Base-by-base conservation (phyloP, 2,888 invertebrate species). In the Hedya salicella region DNA sequence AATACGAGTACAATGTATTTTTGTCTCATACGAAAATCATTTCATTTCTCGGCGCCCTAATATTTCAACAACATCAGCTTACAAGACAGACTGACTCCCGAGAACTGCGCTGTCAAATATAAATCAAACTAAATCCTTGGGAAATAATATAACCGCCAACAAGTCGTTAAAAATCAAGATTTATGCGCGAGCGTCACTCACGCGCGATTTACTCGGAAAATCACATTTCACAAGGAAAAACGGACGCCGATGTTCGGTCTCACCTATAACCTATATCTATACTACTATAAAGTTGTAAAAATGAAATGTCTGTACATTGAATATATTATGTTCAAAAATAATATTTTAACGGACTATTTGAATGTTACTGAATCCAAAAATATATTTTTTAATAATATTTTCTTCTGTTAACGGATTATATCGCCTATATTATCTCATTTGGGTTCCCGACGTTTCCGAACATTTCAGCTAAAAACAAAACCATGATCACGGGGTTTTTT, bases 141-240 rank as follows among this genome's bases (percentile, higher is more conserved):
- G 32, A 42, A 60, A 61, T 54, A 66, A 60, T 49, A 66, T 61
- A 54, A 66, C 46, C 48, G 53, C 40, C 19, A 48, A 49, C 60
- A 49, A 44, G 50, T 66, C 48, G 60, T 66, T 66, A 66, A 66
- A 65, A 65, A 68, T 68, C 50, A 65, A 59, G 61, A 62, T 65
- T 65, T 65, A 62, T 65, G 50, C 48, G 64, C 32, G 13, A 48
- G 19, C 66, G 66, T 61, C 66, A 54, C 25, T 48, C 53, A 54
- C 8, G 53, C 40, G 53, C 16, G 44, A 48, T 66, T 77, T 80
- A 77, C 76, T 73, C 65, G 71, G 80, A 81, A 82, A 79, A 78
- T 73, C 71, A 71, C 67, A 62, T 77, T 76, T 80, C 80, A n/a
- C 79, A 76, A 77, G 77, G 80, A 82, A 83, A 73, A 69, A 66